These are phyloP conservation scores for Schlechtendalia chinensis DNA, from an alignment of 1,140 invertebrate species.

Conservation along the genomic window DNA sequence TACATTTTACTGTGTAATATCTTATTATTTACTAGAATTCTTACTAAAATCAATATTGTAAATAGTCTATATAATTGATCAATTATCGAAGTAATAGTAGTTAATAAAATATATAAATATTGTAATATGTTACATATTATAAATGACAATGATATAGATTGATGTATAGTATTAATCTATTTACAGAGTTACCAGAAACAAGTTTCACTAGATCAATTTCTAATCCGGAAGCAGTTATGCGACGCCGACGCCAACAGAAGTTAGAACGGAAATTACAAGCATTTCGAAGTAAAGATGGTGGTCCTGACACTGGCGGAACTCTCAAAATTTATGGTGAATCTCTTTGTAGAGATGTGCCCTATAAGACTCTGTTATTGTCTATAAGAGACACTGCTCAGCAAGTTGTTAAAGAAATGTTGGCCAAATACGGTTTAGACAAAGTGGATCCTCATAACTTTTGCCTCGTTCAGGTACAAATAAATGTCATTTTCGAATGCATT, in stretches of 20 bases:
- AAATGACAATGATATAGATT: neutral
- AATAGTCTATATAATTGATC: too few species aligned
- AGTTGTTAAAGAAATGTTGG: conserved; percentile 93
- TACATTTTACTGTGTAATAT: too few species aligned
- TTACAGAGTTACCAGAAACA: conserved; percentile 89
- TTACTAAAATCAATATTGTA: too few species aligned
- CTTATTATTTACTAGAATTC: too few species aligned
- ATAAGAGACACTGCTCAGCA: conserved; percentile 86
- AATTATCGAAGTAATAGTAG: too few species aligned
- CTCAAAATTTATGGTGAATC: conserved; percentile 98
- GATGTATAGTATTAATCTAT: too few species aligned
- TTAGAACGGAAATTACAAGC: conserved; percentile 95
- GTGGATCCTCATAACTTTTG: conserved; percentile 88
- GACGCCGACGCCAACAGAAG: conserved; percentile 92
- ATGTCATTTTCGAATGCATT: neutral
- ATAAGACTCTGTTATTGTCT: conserved; percentile 94
- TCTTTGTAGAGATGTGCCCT: conserved; percentile 93
- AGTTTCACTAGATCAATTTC: conserved; percentile 98
- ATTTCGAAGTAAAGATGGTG: conserved; percentile 75
- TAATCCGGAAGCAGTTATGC: conserved; percentile 99
- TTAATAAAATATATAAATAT: neutral
- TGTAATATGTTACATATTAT: neutral
- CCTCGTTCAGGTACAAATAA: conserved; percentile 77
- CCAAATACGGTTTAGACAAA: conserved; percentile 92
- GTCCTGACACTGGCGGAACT: conserved; percentile 78